Base-by-base conservation (phyloP, 1,140 invertebrate genomes). In the Bicyclus anynana region DNA sequence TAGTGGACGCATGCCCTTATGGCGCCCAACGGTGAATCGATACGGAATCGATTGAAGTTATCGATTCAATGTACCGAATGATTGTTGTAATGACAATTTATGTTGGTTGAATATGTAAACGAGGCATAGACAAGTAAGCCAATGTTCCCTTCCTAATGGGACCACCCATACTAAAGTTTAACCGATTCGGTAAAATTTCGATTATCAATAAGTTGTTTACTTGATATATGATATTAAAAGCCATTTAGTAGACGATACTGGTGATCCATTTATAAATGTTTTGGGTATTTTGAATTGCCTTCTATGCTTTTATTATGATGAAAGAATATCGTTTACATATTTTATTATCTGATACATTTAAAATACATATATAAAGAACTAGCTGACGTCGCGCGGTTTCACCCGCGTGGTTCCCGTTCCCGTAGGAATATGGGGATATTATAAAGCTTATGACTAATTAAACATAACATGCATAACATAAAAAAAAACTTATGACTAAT, bases 21-120 rank as follows among this genome's bases (percentile, higher is more conserved):
- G 67, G 68, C 69, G 64, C 65, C 66, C 74, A 74, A 40, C 69
- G 62, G 72, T 56, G 77, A 71, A 79, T 68, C 63, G 71, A 72
- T 75, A 79, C 74, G 59, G 54, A 67, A 56, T 57, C 65, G 57
- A 77, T 65, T 72, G 52, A 62, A 59, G 52, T 65, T 73, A 74
- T 79, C 74, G 70, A 75, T 81, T 67, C 67, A 75, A 73, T 69
- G 70, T 69, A 74, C 76, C 70, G 71, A 67, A 66, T 75, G 74
- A 83, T 83, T 83, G 74, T 67, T 54, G 69, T 80, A 83, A 83
- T 79, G 80, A 80, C 76, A 80, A 80, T 79, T 83, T 83, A 83
- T 79, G 76, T 67, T 69, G 62, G 63, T 73, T 67, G 74, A 70
- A 82, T 77, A 82, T 82, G 79, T 82, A 80, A 82, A 80, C 72